phyloP scores from a whole-genome alignment of 1,140 invertebrate genomes.

The Apis cerana region DNA sequence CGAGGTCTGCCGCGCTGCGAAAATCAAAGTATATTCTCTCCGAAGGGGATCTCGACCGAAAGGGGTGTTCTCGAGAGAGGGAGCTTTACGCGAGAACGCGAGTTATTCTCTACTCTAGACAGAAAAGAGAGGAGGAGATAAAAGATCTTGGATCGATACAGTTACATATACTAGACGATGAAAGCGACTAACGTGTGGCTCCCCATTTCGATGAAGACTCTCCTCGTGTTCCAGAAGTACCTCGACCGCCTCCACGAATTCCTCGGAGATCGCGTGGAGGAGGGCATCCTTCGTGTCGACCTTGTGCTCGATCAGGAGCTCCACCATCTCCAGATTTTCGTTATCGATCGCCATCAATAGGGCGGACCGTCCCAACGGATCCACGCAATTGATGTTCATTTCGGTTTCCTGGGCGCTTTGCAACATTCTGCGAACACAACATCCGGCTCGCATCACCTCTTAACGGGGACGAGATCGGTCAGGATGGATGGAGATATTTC shows the following conservation, averaged over 20 bases:
- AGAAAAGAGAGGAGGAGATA: background rate
- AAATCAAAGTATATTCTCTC: background rate
- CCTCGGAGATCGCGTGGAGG: constrained; percentile 97
- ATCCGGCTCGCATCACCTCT: background rate
- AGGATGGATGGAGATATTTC: background rate
- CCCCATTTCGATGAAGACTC: constrained; percentile 88
- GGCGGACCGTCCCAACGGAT: constrained; percentile 95
- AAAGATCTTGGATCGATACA: constrained; percentile 16
- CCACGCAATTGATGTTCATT: constrained; percentile 98
- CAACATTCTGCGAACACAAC: constrained; percentile 84
- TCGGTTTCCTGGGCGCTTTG: constrained; percentile 89
- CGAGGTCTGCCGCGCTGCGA: background rate
- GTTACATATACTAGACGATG: constrained; percentile 7
- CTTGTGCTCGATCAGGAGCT: constrained; percentile 93
- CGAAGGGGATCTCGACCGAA: background rate
- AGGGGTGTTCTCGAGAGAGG: background rate
- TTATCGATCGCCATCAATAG: constrained; percentile 99
- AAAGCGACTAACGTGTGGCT: constrained; percentile 87
- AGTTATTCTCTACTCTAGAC: background rate
- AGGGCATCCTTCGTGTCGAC: constrained; percentile 96
- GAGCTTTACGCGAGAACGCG: background rate
- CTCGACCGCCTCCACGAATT: constrained; percentile 99
- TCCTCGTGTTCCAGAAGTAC: constrained; percentile 96
- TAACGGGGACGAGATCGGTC: too few relatives aligned
- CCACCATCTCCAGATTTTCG: constrained; percentile 99